Conservation (phyloP, 2,888 invertebrate species). For the Copidosoma aretas region DNA sequence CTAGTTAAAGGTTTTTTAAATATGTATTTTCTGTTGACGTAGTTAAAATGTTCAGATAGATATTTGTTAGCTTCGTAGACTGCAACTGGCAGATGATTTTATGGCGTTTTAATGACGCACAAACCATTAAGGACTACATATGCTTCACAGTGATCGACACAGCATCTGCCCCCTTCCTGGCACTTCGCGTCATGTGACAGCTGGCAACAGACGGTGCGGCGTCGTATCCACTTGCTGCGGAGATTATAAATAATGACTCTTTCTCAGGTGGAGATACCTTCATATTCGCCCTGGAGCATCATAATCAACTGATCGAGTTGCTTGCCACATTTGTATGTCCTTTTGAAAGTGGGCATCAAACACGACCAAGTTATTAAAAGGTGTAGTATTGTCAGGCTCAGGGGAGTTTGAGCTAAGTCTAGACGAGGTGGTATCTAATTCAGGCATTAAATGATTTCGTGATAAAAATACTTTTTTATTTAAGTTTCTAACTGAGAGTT, state of each 20-base stretch:
- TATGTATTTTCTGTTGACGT: too few relatives aligned
- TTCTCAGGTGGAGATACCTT: conserved; percentile 13
- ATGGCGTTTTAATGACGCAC: conserved; percentile 12
- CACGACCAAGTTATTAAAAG: background rate
- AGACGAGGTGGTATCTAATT: background rate
- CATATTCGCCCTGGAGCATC: too few relatives aligned
- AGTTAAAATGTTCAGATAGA: too few relatives aligned
- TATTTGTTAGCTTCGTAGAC: too few relatives aligned
- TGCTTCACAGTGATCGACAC: conserved; percentile 20
- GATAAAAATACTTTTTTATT: background rate
- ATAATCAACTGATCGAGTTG: background rate
- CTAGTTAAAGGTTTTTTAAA: too few relatives aligned
- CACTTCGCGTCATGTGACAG: conserved; percentile 15
- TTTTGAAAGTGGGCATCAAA: background rate
- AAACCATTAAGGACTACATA: background rate
- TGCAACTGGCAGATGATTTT: conserved; percentile 13
- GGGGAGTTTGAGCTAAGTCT: background rate
- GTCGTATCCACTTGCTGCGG: conserved; percentile 13
- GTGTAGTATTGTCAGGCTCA: too few relatives aligned
- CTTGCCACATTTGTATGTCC: background rate
- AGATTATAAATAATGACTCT: conserved; percentile 20
- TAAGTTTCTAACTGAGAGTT: background rate
- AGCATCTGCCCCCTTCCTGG: conserved; percentile 13
- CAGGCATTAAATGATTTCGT: background rate
- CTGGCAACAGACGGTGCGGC: conserved; percentile 14